A percentile compares a stretch with the other conserved stretches of the same genome.
Conservation (phyloP, 1,140 invertebrate species). For the Lethrus apterus region DNA sequence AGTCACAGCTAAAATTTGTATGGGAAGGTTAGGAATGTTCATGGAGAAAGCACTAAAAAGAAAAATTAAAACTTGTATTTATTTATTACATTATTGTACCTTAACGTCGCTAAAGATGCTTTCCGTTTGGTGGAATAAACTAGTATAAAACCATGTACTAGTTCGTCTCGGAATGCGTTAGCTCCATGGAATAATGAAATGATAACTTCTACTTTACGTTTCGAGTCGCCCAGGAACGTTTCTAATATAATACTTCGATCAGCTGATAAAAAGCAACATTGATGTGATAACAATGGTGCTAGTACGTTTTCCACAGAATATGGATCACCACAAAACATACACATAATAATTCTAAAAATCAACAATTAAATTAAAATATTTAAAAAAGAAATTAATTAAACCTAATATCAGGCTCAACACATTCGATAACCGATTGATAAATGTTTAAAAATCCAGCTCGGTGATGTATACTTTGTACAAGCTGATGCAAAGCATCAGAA, state of each 20-base stretch:
- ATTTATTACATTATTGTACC: conserved; percentile 53
- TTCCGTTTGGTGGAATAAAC: conserved; percentile 93
- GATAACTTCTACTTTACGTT: conserved; percentile 85
- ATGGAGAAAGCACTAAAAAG: conserved; percentile 78
- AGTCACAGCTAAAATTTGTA: conserved; percentile 90
- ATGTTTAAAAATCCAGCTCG: conserved; percentile 62
- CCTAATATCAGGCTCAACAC: conserved; percentile 80
- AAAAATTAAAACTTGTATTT: conserved; percentile 5
- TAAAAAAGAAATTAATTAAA: conserved; percentile 40
- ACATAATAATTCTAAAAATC: conserved; percentile 73
- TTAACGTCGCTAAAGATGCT: conserved; percentile 87
- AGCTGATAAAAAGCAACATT: conserved; percentile 78
- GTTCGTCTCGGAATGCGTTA: conserved; percentile 82
- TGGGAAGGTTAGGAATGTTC: conserved; percentile 89
- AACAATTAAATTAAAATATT: conserved; percentile 25
- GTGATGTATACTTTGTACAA: conserved; percentile 68
- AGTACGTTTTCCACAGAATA: conserved; percentile 86
- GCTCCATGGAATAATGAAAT: conserved; percentile 94
- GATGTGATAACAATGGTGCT: conserved; percentile 79
- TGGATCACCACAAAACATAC: conserved; percentile 94
- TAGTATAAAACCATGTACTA: conserved; percentile 93
- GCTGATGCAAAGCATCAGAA: conserved; percentile 64
- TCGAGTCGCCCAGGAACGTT: conserved; percentile 83
- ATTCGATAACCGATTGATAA: conserved; percentile 68
- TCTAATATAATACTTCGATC: conserved; percentile 84